phyloP scores from a whole-genome alignment of 2,888 invertebrate genomes.

The Trichopria drosophilae region DNA sequence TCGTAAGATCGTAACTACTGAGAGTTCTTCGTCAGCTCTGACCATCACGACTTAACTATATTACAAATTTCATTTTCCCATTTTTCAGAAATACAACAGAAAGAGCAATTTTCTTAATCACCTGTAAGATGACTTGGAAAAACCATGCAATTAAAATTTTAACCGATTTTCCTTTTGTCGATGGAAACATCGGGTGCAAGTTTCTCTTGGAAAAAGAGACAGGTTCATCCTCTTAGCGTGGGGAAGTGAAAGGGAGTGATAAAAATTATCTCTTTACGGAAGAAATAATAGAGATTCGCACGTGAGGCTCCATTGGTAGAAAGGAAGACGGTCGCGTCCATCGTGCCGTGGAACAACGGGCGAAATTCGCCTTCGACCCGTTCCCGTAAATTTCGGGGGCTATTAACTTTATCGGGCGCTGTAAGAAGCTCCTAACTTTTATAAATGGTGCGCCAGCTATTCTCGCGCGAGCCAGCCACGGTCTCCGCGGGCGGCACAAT shows the following conservation, averaged over 20 bases:
- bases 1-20: too few relatives aligned
- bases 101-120: too few relatives aligned
- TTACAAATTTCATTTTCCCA: too few relatives aligned
- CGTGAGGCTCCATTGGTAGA: conserved; percentile 11
- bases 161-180: too few relatives aligned
- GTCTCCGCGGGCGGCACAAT: conserved; percentile 42
- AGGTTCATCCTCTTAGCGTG: too few relatives aligned
- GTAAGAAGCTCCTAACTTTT: conserved; percentile 52
- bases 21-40: too few relatives aligned
- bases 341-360: conserved; percentile 28
- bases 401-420: conserved; percentile 52
- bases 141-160: too few relatives aligned
- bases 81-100: too few relatives aligned
- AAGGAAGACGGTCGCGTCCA: conserved; percentile 16
- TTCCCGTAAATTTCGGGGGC: conserved; percentile 48
- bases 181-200: too few relatives aligned
- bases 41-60: too few relatives aligned
- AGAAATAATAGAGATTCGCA: conserved; percentile 11
- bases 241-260: not conserved
- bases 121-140: too few relatives aligned
- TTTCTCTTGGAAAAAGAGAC: too few relatives aligned
- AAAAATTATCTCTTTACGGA: conserved; percentile 14
- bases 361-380: conserved; percentile 35
- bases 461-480: conserved; percentile 32
- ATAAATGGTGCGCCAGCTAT: conserved; percentile 47